Base-by-base conservation (phyloP, 1,140 invertebrate genomes). In the Sitophilus oryzae region DNA sequence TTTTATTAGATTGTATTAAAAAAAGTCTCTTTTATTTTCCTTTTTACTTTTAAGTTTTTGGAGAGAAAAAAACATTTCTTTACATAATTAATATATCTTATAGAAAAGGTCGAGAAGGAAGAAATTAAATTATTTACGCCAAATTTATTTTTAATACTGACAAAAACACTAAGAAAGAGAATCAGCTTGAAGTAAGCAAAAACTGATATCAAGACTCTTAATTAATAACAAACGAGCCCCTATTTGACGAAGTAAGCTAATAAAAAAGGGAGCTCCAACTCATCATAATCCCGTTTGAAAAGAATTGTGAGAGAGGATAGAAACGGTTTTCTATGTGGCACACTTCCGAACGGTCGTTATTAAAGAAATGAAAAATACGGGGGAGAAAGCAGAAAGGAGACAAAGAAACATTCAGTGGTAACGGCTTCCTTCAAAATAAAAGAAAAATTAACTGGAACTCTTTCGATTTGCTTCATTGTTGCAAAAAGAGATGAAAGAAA, bases 381-480 rank as follows among this genome's bases (percentile, higher is more conserved):
- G 25, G 11, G 25, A 30, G 11, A 30, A 30, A 5, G 25, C 5
- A 30, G 25, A n/a, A n/a, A n/a, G 44, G 30, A 49, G 18, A 49
- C 20, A 49, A 18, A 20, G 16, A 49, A n/a, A 21, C n/a, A 11
- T 14, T 30, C 11, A 20, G 1, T 20, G 34, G 35, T n/a, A 44
- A 44, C n/a, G 11, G 21, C 20, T 23, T 45, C 25, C 41, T 16
- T 19, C 18, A 21, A 52, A 45, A 52, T 45, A 52, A 45, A 53
- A 53, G 25, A 53, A 45, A 53, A 41, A 53, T 53, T 53, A 53
- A 53, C 51, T 45, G 25, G 30, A 45, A 34, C 51, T 41, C 42
- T 45, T 34, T 45, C 51, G 41, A 53, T 53, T 53, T 44, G 41
- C 42, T 38, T 53, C 25, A 38, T 22, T 45, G 11, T 37, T 22